Evolutionary conservation across 64 coral and sea anemone genomes (phyloP).

Genomic region (Platygyra sinensis): DNA sequence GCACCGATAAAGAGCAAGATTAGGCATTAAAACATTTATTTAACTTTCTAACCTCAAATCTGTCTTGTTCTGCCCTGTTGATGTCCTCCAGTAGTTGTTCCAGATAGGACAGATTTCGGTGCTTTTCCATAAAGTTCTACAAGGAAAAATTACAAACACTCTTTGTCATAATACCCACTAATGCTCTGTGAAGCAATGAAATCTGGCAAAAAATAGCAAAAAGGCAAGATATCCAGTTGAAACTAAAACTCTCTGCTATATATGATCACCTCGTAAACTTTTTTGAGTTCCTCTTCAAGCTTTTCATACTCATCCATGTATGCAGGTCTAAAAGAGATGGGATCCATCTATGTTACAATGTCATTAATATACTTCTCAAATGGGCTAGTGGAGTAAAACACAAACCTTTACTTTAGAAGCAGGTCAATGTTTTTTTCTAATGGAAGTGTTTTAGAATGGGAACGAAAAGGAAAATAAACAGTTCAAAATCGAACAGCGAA

Average conservation of each 20-base stretch:
- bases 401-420: no score
- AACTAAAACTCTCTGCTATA: neutral
- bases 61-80: constrained; percentile 90
- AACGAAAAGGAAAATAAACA: no score
- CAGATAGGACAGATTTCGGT: constrained; percentile 88
- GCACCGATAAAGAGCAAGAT: no score
- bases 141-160: neutral
- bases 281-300: constrained; percentile 93
- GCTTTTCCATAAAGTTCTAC: constrained; percentile 96
- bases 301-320: constrained; percentile 99
- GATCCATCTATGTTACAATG: neutral
- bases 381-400: no score
- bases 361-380: constrained; percentile 61
- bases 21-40: no score
- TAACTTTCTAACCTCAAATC: constrained; percentile 84
- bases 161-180: neutral
- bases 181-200: no score
- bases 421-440: no score
- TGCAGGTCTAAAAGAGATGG: constrained; percentile 70
- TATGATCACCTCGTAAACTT: constrained; percentile 78
- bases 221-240: neutral
- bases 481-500: no score
- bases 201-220: no score
- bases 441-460: no score
- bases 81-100: constrained; percentile 94